Conservation (phyloP, 1,140 invertebrate species). For the Sycophila sp. region DNA sequence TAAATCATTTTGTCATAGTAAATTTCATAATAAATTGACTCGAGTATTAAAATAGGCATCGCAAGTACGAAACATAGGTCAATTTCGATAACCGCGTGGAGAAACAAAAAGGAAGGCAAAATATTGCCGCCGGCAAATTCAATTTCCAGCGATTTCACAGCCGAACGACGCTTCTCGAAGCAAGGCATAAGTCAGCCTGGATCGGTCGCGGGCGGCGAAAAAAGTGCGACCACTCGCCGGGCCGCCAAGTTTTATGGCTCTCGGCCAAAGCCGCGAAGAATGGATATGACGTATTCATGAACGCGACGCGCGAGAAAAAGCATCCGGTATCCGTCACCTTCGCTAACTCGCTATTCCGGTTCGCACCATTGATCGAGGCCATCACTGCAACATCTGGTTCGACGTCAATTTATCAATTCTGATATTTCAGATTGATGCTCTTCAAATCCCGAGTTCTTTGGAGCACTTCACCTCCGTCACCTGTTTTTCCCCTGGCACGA, state of each 20-base stretch:
- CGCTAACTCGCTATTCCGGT: conserved; percentile 42
- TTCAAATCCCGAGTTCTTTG: conserved; percentile 11
- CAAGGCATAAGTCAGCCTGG: too few relatives aligned
- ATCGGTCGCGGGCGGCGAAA: too few relatives aligned
- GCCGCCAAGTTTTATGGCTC: conserved; percentile 17
- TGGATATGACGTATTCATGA: conserved; percentile 63
- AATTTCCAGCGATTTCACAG: conserved; percentile 27
- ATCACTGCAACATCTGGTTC: conserved; percentile 62
- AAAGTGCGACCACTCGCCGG: background rate
- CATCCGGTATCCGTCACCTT: conserved; percentile 51
- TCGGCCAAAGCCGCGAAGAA: conserved; percentile 43
- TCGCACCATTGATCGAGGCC: background rate
- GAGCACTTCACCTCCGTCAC: conserved; percentile 19
- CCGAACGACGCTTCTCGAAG: background rate
- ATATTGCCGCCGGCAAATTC: background rate
- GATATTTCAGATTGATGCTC: conserved; percentile 48
- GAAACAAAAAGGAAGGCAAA: conserved; percentile 12
- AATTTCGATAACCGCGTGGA: too few relatives aligned
- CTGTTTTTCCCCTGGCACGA: conserved; percentile 19
- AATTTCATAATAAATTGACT: too few relatives aligned
- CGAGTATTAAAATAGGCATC: too few relatives aligned
- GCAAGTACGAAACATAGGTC: too few relatives aligned
- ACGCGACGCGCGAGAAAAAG: conserved; percentile 34
- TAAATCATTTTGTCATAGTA: too few relatives aligned
- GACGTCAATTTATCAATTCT: conserved; percentile 63